phyloP scores from a whole-genome alignment of 2,797 vertebrate genomes.

The Chrosomus eos region DNA sequence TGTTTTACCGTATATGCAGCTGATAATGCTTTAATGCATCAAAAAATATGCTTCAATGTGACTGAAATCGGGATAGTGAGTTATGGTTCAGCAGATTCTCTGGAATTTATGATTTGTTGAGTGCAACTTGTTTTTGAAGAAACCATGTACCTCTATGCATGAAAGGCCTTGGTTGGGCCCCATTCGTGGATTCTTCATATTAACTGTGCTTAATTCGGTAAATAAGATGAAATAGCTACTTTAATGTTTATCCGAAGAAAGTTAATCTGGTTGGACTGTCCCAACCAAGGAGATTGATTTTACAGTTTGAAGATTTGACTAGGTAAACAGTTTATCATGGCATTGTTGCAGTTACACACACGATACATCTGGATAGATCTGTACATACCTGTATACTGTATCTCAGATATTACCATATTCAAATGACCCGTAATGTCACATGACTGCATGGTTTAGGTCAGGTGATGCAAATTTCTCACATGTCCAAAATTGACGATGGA shows the following conservation, averaged over 20 bases:
- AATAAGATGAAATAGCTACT: neutral
- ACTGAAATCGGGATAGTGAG: neutral
- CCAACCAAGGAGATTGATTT: neutral
- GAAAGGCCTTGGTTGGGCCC: constrained; percentile 1
- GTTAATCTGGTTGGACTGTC: neutral
- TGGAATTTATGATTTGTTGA: neutral
- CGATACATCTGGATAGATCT: neutral
- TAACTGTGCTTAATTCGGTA: neutral
- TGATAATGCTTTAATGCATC: neutral
- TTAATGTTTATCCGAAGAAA: neutral
- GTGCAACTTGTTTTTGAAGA: neutral
- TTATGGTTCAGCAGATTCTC: neutral
- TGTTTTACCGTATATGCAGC: neutral
- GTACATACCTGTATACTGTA: neutral
- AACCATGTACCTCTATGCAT: neutral
- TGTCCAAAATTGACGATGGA: neutral
- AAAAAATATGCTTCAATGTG: neutral
- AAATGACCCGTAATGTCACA: neutral
- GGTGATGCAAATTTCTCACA: constrained; percentile 22
- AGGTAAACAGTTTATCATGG: neutral
- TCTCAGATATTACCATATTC: neutral
- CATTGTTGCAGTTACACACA: neutral
- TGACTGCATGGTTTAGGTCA: constrained; percentile 15
- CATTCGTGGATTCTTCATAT: neutral
- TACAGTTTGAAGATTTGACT: neutral